phyloP scores from a whole-genome alignment of 1,140 invertebrate genomes.

The Zaprionus ornatus region DNA sequence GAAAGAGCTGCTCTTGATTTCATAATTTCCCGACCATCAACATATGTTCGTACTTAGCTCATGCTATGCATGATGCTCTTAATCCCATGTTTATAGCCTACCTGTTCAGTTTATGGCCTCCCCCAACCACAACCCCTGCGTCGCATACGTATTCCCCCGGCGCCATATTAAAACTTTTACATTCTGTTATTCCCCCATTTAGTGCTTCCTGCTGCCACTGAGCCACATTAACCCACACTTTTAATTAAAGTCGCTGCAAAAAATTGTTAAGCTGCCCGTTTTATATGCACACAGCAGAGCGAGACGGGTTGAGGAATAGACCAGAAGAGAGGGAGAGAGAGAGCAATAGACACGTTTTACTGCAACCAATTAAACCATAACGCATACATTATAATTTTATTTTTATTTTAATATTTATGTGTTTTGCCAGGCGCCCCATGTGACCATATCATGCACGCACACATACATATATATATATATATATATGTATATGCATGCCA shows the following conservation, averaged over 20 bases:
- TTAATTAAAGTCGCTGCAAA: slow-evolving; percentile 65
- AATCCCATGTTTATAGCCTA: slow-evolving; percentile 18
- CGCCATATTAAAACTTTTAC: slow-evolving; percentile 52
- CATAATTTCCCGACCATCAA: background rate
- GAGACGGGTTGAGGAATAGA: background rate
- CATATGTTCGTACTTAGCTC: background rate
- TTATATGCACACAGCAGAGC: slow-evolving; percentile 49
- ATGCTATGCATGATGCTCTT: slow-evolving; percentile 5
- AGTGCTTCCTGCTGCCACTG: slow-evolving; percentile 12
- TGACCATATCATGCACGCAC: slow-evolving; percentile 21
- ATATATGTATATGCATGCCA: background rate
- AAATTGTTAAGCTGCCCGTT: slow-evolving; percentile 29
- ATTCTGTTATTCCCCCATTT: slow-evolving; percentile 10
- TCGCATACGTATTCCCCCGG: slow-evolving; percentile 23
- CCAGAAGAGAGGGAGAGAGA: background rate
- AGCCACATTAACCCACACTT: slow-evolving; percentile 32
- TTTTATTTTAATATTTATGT: slow-evolving; percentile 81
- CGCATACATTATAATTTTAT: slow-evolving; percentile 79
- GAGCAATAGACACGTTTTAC: slow-evolving; percentile 56
- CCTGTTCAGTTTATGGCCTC: slow-evolving; percentile 41
- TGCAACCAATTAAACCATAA: slow-evolving; percentile 77
- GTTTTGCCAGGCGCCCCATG: slow-evolving; percentile 59
- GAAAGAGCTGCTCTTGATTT: background rate
- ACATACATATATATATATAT: slow-evolving; percentile 13
- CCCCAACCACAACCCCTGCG: background rate